Percentiles rank a stretch among this genome's conserved stretches.
Conservation (phyloP, 2,113 vertebrate genomes). For the Dasyurus viverrinus region DNA sequence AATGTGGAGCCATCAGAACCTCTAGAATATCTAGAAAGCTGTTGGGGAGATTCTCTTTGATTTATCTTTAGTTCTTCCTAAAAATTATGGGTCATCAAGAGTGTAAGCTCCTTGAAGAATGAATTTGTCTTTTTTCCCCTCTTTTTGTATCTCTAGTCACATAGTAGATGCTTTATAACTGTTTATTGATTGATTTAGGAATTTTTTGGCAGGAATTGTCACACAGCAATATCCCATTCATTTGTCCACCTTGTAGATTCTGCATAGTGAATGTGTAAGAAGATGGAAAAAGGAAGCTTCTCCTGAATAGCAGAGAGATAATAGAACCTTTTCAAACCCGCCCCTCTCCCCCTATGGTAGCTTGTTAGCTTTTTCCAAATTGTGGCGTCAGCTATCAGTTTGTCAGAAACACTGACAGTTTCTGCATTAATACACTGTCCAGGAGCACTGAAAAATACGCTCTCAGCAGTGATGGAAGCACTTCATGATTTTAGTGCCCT, state of each 20-base stretch:
- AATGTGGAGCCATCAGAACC: slow-evolving; percentile 1
- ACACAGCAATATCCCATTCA: slow-evolving; percentile 53
- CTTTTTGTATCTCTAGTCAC: neutral
- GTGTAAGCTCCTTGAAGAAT: neutral
- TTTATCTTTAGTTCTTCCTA: slow-evolving; percentile 48
- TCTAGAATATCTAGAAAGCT: slow-evolving; percentile 1
- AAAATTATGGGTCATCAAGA: slow-evolving; percentile 39
- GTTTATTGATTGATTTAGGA: slow-evolving; percentile 33
- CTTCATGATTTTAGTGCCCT: slow-evolving; percentile 68
- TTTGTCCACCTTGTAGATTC: slow-evolving; percentile 64
- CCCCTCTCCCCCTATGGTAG: slow-evolving; percentile 61
- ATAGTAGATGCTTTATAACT: neutral
- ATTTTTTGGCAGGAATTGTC: slow-evolving; percentile 66
- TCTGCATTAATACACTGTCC: slow-evolving; percentile 64
- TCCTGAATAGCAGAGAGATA: slow-evolving; percentile 42
- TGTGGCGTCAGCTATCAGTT: slow-evolving; percentile 47
- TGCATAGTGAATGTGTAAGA: slow-evolving; percentile 27
- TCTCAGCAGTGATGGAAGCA: slow-evolving; percentile 67
- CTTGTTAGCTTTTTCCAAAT: slow-evolving; percentile 77
- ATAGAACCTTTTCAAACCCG: slow-evolving; percentile 24
- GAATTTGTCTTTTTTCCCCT: neutral
- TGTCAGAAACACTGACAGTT: slow-evolving; percentile 54
- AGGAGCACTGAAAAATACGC: slow-evolving; percentile 48
- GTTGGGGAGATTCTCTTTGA: slow-evolving; percentile 16
- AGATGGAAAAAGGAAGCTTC: slow-evolving; percentile 60